Base-by-base conservation (phyloP, 2,113 vertebrate genomes). In the Myrmecobius fasciatus region DNA sequence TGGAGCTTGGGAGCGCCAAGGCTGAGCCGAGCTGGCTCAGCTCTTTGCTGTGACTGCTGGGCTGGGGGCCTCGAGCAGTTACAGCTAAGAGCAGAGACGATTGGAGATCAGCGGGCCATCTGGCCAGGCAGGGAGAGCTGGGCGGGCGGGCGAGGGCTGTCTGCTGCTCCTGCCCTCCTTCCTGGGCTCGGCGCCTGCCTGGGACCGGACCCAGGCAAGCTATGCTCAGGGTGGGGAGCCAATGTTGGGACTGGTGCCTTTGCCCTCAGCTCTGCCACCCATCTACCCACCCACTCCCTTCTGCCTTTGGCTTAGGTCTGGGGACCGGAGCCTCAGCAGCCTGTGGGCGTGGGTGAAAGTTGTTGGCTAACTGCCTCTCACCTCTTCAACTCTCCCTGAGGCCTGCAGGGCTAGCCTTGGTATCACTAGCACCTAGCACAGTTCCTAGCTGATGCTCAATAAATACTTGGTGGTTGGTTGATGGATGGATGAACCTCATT, bases 101-200 rank as follows among this genome's bases (percentile, higher is more conserved):
- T 56, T 90, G 43, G 91, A 92, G n/a, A 89, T 95, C 83, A 20
- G 92, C 89, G 46, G 49, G 10, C 95, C 96, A 94, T 95, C 93
- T 93, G 95, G 96, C 94, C 95, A 93, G 24, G 0, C 90, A 20
- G 67, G 67, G 36, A 43, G 91, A 91, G 94, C 92, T 0, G 89
- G 94, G 28, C 26, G 92, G 88, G 49, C 49, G 49, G 91, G 91
- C 60, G 1, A 6, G 28, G 3, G 25, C 94, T 17, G 48, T 91
- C 95, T 95, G 93, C 54, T 0, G 0, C 91, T 97, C 52, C 91
- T 92, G 75, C 90, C 93, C 95, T 14, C 12, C 28, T 26, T 2
- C 60, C 36, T 83, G 67, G 67, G 17, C 93, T 88, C 31, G 14
- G 89, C 2, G 6, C 53, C 96, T 20, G 0, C 93, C 89, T 91